Conservation (phyloP, 64 coral and sea anemone species). For the Catalaphyllia jardinei region DNA sequence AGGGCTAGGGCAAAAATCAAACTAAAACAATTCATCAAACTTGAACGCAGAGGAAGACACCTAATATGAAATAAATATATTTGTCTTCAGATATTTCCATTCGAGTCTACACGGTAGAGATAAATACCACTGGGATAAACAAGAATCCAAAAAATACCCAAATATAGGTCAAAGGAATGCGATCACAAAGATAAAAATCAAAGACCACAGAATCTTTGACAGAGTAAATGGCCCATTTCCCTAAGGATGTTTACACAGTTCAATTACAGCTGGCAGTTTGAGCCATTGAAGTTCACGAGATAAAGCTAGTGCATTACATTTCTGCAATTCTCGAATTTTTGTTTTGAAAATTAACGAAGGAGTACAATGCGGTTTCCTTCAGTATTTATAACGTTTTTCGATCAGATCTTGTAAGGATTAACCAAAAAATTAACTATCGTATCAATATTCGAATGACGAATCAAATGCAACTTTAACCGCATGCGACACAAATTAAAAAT, state of each 20-base stretch:
- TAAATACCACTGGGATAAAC: background rate
- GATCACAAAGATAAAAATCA: background rate
- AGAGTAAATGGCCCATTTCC: background rate
- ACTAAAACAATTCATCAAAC: too few relatives aligned
- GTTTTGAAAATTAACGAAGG: background rate
- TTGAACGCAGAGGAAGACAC: too few relatives aligned
- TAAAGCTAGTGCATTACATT: background rate
- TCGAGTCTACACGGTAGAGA: background rate
- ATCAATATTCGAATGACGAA: background rate
- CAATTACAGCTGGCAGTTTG: background rate
- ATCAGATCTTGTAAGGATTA: too few relatives aligned
- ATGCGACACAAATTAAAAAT: conserved; percentile 17
- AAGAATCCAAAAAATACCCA: background rate
- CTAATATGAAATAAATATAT: background rate
- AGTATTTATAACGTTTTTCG: background rate
- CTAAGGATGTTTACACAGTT: background rate
- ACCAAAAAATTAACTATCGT: too few relatives aligned
- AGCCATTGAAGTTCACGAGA: background rate
- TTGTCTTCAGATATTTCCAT: background rate
- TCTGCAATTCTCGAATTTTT: background rate
- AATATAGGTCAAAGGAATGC: background rate
- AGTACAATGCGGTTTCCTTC: background rate
- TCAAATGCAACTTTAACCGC: background rate
- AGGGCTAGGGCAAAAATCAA: background rate
- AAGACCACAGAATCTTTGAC: background rate